phyloP scores from a whole-genome alignment of 2,113 vertebrate species.

The Chrysochloris asiatica region DNA sequence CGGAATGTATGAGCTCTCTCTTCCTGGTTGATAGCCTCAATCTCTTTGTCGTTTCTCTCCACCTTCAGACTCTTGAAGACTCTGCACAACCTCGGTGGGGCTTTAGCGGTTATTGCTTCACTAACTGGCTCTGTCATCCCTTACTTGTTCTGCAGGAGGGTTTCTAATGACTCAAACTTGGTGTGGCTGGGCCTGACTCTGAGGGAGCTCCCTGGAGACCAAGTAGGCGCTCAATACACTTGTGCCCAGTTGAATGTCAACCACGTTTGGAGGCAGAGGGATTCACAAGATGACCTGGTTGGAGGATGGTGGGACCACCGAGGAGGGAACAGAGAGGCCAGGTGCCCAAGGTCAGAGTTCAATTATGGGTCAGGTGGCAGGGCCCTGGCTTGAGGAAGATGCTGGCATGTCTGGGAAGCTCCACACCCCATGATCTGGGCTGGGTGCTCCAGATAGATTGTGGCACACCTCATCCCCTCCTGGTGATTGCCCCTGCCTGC shows the following conservation, averaged over 20 bases:
- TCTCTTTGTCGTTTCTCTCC: too few relatives aligned
- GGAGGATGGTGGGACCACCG: slow-evolving; percentile 3
- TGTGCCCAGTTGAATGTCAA: slow-evolving; percentile 18
- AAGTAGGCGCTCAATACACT: slow-evolving; percentile 24
- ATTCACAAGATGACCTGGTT: slow-evolving; percentile 41
- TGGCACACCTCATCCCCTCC: slow-evolving; percentile 14
- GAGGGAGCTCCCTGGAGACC: not conserved
- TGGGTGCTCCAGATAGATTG: slow-evolving; percentile 75
- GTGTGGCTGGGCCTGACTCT: not conserved
- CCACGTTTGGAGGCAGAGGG: slow-evolving; percentile 38
- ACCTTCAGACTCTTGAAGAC: not conserved
- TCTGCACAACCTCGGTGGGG: not conserved
- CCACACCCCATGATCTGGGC: slow-evolving; percentile 52
- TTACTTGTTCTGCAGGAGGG: not conserved
- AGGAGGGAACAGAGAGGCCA: slow-evolving; percentile 12
- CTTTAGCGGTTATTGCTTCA: not conserved
- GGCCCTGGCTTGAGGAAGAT: slow-evolving; percentile 8
- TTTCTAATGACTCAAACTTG: slow-evolving; percentile 24
- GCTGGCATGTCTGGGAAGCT: not conserved
- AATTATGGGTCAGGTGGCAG: not conserved
- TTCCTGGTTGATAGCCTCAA: not conserved
- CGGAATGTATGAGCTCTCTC: fast-evolving
- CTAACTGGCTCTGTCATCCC: not conserved
- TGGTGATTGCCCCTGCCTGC: slow-evolving; percentile 52
- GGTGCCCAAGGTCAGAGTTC: slow-evolving; percentile 41